These are phyloP conservation scores for Serilophus lunatus DNA, from an alignment of 2,113 vertebrate genomes.

Conservation along the genomic window DNA sequence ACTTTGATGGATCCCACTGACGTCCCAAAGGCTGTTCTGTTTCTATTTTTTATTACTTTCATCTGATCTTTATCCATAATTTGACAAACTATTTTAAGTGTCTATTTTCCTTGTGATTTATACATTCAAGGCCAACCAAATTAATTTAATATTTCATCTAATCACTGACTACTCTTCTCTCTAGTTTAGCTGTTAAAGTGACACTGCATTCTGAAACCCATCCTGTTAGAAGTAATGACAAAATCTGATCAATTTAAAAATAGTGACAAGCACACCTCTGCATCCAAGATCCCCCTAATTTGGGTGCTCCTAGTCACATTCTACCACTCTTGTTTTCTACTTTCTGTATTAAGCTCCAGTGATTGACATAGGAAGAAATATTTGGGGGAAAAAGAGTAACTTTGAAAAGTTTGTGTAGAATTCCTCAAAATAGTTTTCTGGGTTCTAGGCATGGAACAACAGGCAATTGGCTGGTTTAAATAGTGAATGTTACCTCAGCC, in stretches of 20 bases:
- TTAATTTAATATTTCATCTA: not conserved
- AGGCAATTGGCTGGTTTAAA: not conserved
- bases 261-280: not conserved
- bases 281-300: not conserved
- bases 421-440: not conserved
- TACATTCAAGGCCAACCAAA: conserved; percentile 3
- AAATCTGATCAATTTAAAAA: not conserved
- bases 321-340: not conserved
- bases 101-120: conserved; percentile 44
- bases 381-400: not conserved
- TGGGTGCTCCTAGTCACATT: not conserved
- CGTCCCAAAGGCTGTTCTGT: conserved; percentile 36
- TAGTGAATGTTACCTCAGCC: accelerated
- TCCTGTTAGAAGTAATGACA: accelerated
- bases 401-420: not conserved
- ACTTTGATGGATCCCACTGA: conserved; percentile 58
- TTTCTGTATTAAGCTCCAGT: not conserved
- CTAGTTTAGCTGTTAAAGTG: not conserved
- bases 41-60: conserved; percentile 58
- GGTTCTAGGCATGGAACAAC: not conserved
- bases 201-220: not conserved
- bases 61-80: conserved; percentile 44
- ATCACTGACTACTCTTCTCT: not conserved
- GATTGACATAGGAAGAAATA: not conserved
- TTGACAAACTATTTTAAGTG: conserved; percentile 37